A percentile compares a stretch with the other conserved stretches of the same genome.
These are phyloP conservation scores for Chiroxiphia lanceolata DNA, from an alignment of 2,797 vertebrate genomes.

Conservation along the genomic window DNA sequence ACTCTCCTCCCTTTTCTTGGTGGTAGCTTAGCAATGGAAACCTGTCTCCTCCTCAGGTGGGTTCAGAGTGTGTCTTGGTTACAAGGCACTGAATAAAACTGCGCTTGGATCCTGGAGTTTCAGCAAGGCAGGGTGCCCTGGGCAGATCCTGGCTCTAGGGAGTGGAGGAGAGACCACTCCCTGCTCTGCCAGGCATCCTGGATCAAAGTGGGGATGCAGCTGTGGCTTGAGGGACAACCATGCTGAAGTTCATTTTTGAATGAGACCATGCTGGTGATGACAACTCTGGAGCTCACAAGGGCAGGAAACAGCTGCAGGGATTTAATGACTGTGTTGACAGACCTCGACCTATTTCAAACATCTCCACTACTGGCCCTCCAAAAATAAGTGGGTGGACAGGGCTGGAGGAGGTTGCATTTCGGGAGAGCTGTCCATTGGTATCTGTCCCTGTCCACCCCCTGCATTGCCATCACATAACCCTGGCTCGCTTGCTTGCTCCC, in stretches of 20 bases:
- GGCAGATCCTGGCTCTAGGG: neutral
- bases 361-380: neutral
- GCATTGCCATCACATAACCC: constrained; percentile 30
- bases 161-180: neutral
- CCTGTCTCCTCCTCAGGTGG: neutral
- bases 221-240: neutral
- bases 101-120: neutral
- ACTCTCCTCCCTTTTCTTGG: neutral
- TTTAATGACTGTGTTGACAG: neutral
- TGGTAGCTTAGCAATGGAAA: neutral
- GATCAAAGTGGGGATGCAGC: neutral
- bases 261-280: neutral
- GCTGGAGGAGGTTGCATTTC: neutral
- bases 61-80: neutral
- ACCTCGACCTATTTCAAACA: neutral
- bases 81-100: neutral
- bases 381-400: constrained; percentile 2
- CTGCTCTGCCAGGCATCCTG: neutral
- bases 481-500: neutral
- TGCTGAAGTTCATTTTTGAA: neutral
- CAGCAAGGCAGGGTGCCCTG: neutral
- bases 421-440: neutral
- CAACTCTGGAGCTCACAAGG: neutral
- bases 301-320: constrained; percentile 39
- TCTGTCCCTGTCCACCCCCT: constrained; percentile 19